These are phyloP conservation scores for Sardina pilchardus DNA, from an alignment of 2,113 vertebrate genomes.

Conservation along the genomic window DNA sequence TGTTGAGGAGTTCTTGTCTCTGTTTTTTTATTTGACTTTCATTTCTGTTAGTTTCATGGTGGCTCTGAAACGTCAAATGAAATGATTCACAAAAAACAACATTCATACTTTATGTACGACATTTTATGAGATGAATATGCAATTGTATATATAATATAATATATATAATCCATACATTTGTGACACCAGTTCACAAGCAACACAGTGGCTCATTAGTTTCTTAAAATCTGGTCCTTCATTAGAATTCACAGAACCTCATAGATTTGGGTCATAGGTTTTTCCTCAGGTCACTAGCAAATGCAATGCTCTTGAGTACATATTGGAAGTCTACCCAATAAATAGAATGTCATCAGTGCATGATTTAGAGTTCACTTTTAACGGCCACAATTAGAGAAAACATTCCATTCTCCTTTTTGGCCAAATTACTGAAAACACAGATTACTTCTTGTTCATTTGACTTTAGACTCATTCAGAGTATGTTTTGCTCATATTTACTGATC, in stretches of 20 bases:
- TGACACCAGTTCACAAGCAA: constrained; percentile 58
- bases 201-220: constrained; percentile 39
- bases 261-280: constrained; percentile 2
- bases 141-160: not conserved
- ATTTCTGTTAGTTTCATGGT: not conserved
- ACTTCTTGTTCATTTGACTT: not conserved
- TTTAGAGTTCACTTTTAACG: not conserved
- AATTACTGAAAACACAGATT: not conserved
- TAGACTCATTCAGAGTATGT: not conserved
- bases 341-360: constrained; percentile 1
- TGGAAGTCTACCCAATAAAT: constrained; percentile 4
- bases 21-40: constrained; percentile 14
- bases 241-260: constrained; percentile 4
- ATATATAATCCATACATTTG: constrained; percentile 39
- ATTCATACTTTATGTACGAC: constrained; percentile 27
- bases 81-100: constrained; percentile 19
- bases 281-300: not conserved
- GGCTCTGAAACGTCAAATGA: not conserved
- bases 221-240: constrained; percentile 8
- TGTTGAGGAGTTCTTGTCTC: constrained; percentile 28
- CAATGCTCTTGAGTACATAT: not conserved
- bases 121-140: constrained; percentile 34
- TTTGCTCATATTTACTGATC: not conserved
- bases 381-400: constrained; percentile 11
- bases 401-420: not conserved